These are phyloP conservation scores for Percina caprodes DNA, from an alignment of 2,113 vertebrate species.

Conservation along the genomic window DNA sequence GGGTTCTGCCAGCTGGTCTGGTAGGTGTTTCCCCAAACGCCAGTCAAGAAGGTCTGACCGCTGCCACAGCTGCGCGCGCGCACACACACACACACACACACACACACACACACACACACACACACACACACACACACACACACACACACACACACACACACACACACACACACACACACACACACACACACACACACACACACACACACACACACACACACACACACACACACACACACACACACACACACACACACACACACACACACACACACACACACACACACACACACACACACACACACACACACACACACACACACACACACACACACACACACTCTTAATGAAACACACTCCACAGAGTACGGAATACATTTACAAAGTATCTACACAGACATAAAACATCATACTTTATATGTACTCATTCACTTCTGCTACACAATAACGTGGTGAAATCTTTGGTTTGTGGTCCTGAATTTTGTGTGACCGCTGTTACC, in stretches of 20 bases:
- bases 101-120: background rate
- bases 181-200: background rate
- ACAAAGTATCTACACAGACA: no score
- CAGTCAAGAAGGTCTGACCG: conserved; percentile 93
- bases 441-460: no score
- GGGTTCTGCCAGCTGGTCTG: conserved; percentile 95
- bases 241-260: background rate
- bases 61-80: conserved; percentile 88
- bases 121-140: background rate
- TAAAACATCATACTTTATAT: no score
- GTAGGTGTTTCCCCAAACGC: conserved; percentile 96
- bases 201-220: background rate
- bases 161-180: background rate
- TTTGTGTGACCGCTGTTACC: no score
- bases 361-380: no score
- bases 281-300: conserved; percentile 20
- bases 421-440: no score
- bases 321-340: conserved; percentile 1
- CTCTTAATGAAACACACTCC: no score
- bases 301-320: background rate
- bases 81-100: background rate
- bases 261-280: conserved; percentile 28
- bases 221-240: background rate
- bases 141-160: background rate
- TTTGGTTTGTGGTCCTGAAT: no score